Base-by-base conservation (phyloP, 2,888 invertebrate species). In the Lomographa bimaculata region DNA sequence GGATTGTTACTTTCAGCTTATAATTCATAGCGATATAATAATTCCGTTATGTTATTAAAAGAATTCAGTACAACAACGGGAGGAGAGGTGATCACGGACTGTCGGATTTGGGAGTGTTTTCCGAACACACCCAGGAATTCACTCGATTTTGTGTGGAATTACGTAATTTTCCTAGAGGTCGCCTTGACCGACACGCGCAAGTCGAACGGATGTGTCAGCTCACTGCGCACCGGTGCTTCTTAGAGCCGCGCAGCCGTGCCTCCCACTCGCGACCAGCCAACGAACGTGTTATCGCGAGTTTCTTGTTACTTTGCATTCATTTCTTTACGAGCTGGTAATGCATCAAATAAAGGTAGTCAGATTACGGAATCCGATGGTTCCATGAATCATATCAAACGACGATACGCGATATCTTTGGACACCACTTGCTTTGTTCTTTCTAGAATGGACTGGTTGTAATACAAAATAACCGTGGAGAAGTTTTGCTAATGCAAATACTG, bases 161-260 rank as follows among this genome's bases (percentile, higher is more conserved):
- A 89, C 86, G 89, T 89, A 89, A 87, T 84, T 80, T 76, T 62
- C 64, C 71, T 65, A 84, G 85, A 86, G 83, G 84, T 86, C 86
- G 86, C 83, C 79, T 81, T 78, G 81, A 79, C 80, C 79, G 77
- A 80, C 68, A 76, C 83, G 87, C 89, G 87, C 89, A 87, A 83
- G 85, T 84, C 85, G 71, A 75, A 75, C 80, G 79, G 81, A 83
- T 81, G 79, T 82, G 79, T 83, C 81, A 81, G 81, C 80, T 79
- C 77, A 83, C 85, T 85, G 87, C 89, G 89, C 87, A 85, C 74
- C 75, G 74, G 72, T 69, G 66, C 62, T 77, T 66, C 70, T 71
- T 63, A 61, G 73, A 58, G 55, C 69, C 65, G 83, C 84, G 83
- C 84, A 81, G 78, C 73, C 76, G 69, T 75, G 57, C 82, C 85